These are phyloP conservation scores for Slavum lentiscoides DNA, from an alignment of 2,888 invertebrate genomes.

Conservation along the genomic window DNA sequence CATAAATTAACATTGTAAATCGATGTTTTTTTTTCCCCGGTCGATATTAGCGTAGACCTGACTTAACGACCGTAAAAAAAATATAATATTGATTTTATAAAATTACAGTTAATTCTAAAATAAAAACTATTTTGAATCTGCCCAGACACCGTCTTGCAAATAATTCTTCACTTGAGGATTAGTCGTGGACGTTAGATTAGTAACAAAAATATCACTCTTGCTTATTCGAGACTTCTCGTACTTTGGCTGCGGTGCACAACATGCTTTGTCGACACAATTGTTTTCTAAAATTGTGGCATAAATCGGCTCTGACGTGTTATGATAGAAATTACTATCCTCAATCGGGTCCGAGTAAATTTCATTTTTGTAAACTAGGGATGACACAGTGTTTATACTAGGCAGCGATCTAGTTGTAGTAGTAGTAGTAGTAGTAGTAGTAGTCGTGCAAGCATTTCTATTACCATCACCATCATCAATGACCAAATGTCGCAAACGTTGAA, in stretches of 20 bases:
- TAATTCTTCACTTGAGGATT: slow-evolving; percentile 62
- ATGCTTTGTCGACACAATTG: slow-evolving; percentile 22
- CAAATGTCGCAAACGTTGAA: slow-evolving; percentile 34
- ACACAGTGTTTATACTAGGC: slow-evolving; percentile 39
- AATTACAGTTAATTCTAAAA: background rate
- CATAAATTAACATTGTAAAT: background rate
- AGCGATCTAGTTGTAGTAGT: slow-evolving; percentile 22
- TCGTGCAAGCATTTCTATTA: slow-evolving; percentile 59
- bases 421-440: slow-evolving; percentile 20
- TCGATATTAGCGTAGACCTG: too few relatives aligned
- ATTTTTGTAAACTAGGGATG: background rate
- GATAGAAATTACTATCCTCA: slow-evolving; percentile 17
- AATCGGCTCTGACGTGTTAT: slow-evolving; percentile 8
- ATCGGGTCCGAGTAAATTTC: slow-evolving; percentile 10
- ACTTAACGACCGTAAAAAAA: background rate
- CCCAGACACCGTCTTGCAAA: slow-evolving; percentile 50
- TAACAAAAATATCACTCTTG: slow-evolving; percentile 58
- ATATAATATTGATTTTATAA: background rate
- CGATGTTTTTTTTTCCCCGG: background rate
- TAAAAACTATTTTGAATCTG: slow-evolving; percentile 23
- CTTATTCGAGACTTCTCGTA: slow-evolving; percentile 1
- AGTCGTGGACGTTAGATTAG: slow-evolving; percentile 69
- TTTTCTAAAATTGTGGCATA: slow-evolving; percentile 38
- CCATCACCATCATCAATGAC: slow-evolving; percentile 55
- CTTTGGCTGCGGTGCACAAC: background rate